phyloP scores from a whole-genome alignment of 35 echinoderm and acorn worm species.

The Anneissia japonica region DNA sequence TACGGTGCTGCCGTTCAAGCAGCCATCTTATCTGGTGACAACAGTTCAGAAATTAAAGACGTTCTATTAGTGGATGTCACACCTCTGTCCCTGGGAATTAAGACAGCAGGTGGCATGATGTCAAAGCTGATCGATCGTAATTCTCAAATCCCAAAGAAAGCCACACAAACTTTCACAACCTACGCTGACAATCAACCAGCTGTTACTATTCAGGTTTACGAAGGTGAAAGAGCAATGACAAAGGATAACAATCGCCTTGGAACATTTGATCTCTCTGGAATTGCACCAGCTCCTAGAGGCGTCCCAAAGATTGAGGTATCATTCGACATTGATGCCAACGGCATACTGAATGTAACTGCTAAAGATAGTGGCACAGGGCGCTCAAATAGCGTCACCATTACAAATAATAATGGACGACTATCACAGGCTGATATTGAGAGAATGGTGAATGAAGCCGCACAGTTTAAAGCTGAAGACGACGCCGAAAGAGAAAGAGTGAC shows the following conservation, averaged over 20 bases:
- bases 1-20: constrained; percentile 78
- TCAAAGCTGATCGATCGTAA: constrained; percentile 48
- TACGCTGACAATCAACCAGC: constrained; percentile 42
- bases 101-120: constrained; percentile 54
- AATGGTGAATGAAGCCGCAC: constrained; percentile 43
- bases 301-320: constrained; percentile 59
- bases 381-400: constrained; percentile 47
- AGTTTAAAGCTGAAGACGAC: constrained; percentile 61
- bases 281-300: constrained; percentile 45
- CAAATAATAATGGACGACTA: constrained; percentile 37
- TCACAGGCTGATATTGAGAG: constrained; percentile 51
- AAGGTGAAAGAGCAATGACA: constrained; percentile 57
- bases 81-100: constrained; percentile 47
- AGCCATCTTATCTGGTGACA: constrained; percentile 64
- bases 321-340: constrained; percentile 53
- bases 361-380: constrained; percentile 33
- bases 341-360: constrained; percentile 48
- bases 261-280: constrained; percentile 48
- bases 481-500: constrained; percentile 23
- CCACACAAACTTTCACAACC: constrained; percentile 50
- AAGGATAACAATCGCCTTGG: constrained; percentile 59
- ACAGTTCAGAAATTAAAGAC: constrained; percentile 69
- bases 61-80: constrained; percentile 41
- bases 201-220: constrained; percentile 39
- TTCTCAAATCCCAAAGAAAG: constrained; percentile 43